phyloP scores from a whole-genome alignment of 2,888 invertebrate genomes.

The Lumbricus terrestris region DNA sequence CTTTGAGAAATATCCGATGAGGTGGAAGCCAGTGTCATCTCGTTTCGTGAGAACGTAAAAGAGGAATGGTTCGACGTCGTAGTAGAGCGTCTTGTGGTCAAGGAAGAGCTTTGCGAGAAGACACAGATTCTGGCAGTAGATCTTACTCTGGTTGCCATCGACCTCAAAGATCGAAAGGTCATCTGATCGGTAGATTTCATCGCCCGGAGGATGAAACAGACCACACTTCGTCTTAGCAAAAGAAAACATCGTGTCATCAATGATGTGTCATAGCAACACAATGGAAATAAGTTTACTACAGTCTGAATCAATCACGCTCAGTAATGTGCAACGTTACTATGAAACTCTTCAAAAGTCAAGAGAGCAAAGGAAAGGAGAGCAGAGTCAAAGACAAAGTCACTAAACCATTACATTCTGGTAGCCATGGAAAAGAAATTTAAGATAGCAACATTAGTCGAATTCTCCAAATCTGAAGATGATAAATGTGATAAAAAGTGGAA shows the following conservation, averaged over 20 bases:
- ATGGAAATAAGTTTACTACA: not conserved
- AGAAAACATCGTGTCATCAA: not conserved
- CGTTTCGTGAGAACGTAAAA: slow-evolving; percentile 97
- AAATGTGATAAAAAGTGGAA: not conserved
- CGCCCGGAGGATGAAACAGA: slow-evolving; percentile 95
- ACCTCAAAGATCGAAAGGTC: slow-evolving; percentile 72
- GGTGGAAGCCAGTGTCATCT: slow-evolving; percentile 76
- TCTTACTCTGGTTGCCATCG: slow-evolving; percentile 49
- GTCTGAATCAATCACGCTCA: not conserved
- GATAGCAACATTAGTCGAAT: not conserved
- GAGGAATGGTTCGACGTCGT: slow-evolving; percentile 96
- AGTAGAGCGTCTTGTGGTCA: slow-evolving; percentile 96
- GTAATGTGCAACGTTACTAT: not conserved
- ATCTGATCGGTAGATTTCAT: slow-evolving; percentile 86
- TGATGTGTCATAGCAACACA: not conserved
- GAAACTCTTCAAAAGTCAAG: not conserved
- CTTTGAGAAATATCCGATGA: slow-evolving; percentile 97
- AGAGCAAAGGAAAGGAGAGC: too few relatives aligned
- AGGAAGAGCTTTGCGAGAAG: slow-evolving; percentile 95
- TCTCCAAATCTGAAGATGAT: not conserved
- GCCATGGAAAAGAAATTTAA: not conserved
- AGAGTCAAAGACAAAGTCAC: not conserved
- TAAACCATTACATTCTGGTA: not conserved
- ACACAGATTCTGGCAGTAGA: slow-evolving; percentile 95
- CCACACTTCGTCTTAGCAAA: slow-evolving; percentile 73